Base-by-base conservation (phyloP, 2,888 invertebrate species). In the Drosophila fungiperda region DNA sequence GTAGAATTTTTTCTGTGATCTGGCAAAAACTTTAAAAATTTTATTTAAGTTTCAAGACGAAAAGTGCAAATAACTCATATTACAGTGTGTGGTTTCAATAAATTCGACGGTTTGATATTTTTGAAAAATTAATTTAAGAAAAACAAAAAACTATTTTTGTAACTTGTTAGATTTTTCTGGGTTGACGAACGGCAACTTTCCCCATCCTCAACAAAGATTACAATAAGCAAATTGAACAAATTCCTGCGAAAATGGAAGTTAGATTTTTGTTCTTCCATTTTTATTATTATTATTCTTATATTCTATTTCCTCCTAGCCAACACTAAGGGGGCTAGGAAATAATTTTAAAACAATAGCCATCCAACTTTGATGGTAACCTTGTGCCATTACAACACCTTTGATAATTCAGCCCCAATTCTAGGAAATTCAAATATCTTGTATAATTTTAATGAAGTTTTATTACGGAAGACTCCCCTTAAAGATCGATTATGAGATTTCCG, bases 1-100 rank as follows among this genome's bases (percentile, higher is more conserved):
- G n/a, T 11, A 11, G 1, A 29, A 29, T n/a, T 29, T 15, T n/a
- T 29, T 29, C 9, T 17, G 17, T 50, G 29, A 1, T 29, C 50
- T 23, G 8, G 20, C 33, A 59, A 60, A 60, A 61, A 58, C 36
- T 38, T 23, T 17, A 15, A 54, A 54, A 40, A 58, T 57, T 54
- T 57, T 29, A 40, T 49, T 32, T 23, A 12, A 54, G 59, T 62
- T 26, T 42, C n/a, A 36, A 49, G 38, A 40, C 33, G 12, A 52
- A 40, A n/a, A 42, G 29, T n/a, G 26, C 12, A 65, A 48, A 15
- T 58, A 20, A 11, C 33, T 29, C 32, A 5, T 26, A 40, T 38
- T 15, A 49, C 17, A 67, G 40, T 48, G 38, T 58, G 53, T n/a
- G 52, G 4, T 26, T 20, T n/a, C 3, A 36, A 36, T 38, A 6